Evolutionary conservation across 1,140 invertebrate genomes (phyloP), one percentile per base, ranked within the genome.

Genomic region (Lasioglossum baleicum): DNA sequence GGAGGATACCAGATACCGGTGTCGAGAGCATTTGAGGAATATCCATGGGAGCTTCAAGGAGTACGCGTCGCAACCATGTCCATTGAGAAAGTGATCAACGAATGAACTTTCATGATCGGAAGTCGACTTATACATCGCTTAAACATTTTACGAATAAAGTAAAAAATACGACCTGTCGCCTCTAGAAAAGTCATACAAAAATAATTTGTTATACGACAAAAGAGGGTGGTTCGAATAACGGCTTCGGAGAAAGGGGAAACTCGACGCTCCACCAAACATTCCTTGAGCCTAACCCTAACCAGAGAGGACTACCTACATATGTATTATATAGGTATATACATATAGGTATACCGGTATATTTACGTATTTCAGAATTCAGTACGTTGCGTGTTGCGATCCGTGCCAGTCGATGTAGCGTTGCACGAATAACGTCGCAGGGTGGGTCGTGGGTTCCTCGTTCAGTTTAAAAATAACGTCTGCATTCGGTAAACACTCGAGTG

Each of bases 1-100:
- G 15, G 68, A 70, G 61, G 83, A 88, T 2, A 88, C 84, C 0
- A 88, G 74, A 76, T 17, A 63, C 22, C 63, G 63, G 11, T 69
- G 85, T 7, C 75, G 73, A 31, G 58, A 88, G 61, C 82, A 88
- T 75, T 80, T 91, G 60, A 68, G 22, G 17, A 15, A 58, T 7
- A 40, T 84, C 6, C 89, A 91, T 40, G 72, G 76, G 51, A 76
- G 76, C 51, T 91, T 91, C 70, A 85, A 79, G 64, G 15, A 31
- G 60, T 89, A 90, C 44, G 74, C 79, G 3, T 74, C 75, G 3
- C 22, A 86, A 58, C 89, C 89, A 44, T 90, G 90, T 75, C 89
- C 89, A 0, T 64, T 68, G 15, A 80, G 66, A 15, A 88, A 87
- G 73, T 83, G 56, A 68, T 10, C 5, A n/a, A n/a, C n/a, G n/a